Evolutionary conservation across 1,140 invertebrate species (phyloP).

Genomic region (Theocolax elegans): DNA sequence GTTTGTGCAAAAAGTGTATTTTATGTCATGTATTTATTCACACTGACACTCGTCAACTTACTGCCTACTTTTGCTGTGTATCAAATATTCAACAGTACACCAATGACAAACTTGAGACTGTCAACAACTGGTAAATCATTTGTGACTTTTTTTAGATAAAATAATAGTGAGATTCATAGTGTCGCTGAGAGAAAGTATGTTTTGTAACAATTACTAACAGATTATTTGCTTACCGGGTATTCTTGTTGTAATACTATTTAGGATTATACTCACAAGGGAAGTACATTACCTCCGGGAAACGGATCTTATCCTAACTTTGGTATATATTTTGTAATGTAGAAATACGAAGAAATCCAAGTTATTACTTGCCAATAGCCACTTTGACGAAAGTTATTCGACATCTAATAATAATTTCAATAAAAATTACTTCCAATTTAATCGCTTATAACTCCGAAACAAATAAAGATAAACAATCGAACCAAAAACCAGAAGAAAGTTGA

Average conservation of each 20-base stretch:
- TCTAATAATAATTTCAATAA: no score
- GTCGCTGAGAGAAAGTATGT: conserved; percentile 14
- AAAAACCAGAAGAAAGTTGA: no score
- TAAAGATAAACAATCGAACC: no score
- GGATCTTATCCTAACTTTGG: no score
- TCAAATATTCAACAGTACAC: conserved; percentile 32
- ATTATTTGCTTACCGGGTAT: conserved; percentile 4
- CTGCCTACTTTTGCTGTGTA: conserved; percentile 64
- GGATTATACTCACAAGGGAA: not conserved
- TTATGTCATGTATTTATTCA: conserved; percentile 45
- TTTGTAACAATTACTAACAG: conserved; percentile 8
- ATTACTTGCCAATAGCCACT: no score
- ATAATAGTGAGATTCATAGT: no score
- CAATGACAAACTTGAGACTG: not conserved
- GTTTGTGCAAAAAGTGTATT: conserved; percentile 18
- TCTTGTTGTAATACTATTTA: conserved; percentile 23
- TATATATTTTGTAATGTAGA: no score
- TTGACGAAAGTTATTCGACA: no score
- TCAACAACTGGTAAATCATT: conserved; percentile 21
- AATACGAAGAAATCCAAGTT: no score
- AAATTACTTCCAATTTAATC: no score
- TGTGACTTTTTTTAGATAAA: conserved; percentile 14
- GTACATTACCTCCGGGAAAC: no score
- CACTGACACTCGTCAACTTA: conserved; percentile 51
- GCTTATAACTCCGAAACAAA: no score